Base-by-base conservation (phyloP, 2,888 invertebrate genomes). In the Torymus texanus region DNA sequence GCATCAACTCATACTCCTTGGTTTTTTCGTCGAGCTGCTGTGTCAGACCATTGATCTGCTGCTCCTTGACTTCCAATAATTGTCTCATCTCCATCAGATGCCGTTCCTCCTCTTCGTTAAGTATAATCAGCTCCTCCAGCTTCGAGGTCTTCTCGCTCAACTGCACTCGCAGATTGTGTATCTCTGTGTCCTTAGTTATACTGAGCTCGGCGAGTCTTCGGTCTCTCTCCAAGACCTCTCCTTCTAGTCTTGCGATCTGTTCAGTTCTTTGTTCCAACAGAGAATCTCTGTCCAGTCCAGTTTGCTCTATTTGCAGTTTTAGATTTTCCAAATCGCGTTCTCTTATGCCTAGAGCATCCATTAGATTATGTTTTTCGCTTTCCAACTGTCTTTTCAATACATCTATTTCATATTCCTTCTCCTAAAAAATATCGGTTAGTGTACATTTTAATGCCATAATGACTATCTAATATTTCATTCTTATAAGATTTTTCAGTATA, bases 31-130 rank as follows among this genome's bases (percentile, higher is more conserved):
- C 92, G 82, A 95, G 90, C 85, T 95, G 94, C 82, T 93, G 93
- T 86, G 94, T 94, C 24, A 95, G 88, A 0, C 93, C 92, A 2
- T 94, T 94, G 81, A 95, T 94, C 89, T 95, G 95, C 72, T 93
- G 89, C 85, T 95, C 95, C 87, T 95, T 95, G 70, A 92, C 92
- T 85, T 94, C 94, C 70, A 95, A 90, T 0, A 93, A 93, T 1
- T 90, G 87, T 85, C 93, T 92, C 85, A 94, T 89, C 86, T 94
- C 94, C 0, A 87, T 84, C n/a, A 92, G 84, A 85, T 92, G 93
- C 55, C 88, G 91, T 11, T 92, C 90, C 84, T 93, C 92, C 83
- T 93, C 93, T 83, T 92, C 92, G 67, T 93, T 88, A 16, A 92
- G 85, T 41, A 89, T 88, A 79, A 92, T 91, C 67, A 94, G 91